Evolutionary conservation across 2,888 invertebrate species (phyloP), one percentile per base, ranked within the genome.

Genomic region (Nomada fucata): DNA sequence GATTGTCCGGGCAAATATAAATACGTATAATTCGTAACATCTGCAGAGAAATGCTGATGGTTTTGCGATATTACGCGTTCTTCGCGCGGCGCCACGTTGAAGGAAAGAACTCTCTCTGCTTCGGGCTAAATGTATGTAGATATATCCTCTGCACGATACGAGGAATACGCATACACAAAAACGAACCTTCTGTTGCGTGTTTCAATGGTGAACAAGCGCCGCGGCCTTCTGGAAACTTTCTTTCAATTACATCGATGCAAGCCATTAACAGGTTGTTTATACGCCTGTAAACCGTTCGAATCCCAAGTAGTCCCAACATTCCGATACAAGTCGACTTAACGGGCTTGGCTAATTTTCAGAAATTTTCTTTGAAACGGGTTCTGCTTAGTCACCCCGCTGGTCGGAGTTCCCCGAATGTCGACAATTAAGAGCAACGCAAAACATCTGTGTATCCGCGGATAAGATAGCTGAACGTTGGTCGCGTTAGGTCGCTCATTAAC

Each of bases 151-250:
- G 5, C 50, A 10, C n/a, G 44, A 26, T 23, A 23, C 26, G 2
- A 36, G 26, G 36, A 7, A 7, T n/a, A 69, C 23, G 29, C 42
- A 55, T n/a, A 64, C 23, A 23, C 15, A n/a, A 11, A 23, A 2
- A 57, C 10, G 67, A 15, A 36, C 29, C n/a, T 55, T 67, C 18
- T 13, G 7, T 42, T 13, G n/a, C 44, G 18, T 26, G 26, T 57
- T 61, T 20, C 50, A 23, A 36, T 15, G 26, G 44, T 9, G 60
- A 67, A 47, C 52, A 52, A 50, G 59, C 71, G 11, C 13, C 13
- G 20, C 42, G 67, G 69, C 78, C 84, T 85, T 86, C 72, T 83
- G 70, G 57, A 64, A 85, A 86, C 72, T 87, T 86, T 86, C 83
- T 72, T 83, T 42, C 44, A 78, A 86, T 79, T 71, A 59, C 52